Evolutionary conservation across 2,113 vertebrate genomes (phyloP).

Genomic region (Ascaphus truei): DNA sequence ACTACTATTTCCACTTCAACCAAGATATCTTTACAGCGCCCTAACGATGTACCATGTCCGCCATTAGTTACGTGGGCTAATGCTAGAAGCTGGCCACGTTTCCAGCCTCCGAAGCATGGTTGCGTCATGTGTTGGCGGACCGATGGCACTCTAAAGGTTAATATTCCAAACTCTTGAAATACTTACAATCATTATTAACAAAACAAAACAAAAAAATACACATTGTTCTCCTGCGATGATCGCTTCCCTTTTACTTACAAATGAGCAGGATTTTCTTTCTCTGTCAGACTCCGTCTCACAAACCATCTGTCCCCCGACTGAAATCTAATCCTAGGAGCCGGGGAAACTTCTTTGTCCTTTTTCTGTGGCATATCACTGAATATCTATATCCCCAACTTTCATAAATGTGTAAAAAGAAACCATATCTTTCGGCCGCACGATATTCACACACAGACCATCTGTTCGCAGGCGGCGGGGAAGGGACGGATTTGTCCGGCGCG

Average conservation of each 20-base stretch:
- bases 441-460: conserved; percentile 76
- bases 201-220: too few relatives aligned
- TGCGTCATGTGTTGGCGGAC: too few relatives aligned
- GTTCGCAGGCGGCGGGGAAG: too few relatives aligned
- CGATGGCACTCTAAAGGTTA: too few relatives aligned
- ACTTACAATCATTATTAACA: conserved; percentile 25
- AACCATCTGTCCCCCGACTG: conserved; percentile 68
- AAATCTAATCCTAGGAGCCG: conserved; percentile 67
- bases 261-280: conserved; percentile 47
- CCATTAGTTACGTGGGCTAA: too few relatives aligned
- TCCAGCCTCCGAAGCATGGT: too few relatives aligned
- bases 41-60: too few relatives aligned
- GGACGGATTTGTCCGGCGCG: conserved; percentile 71
- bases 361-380: conserved; percentile 61
- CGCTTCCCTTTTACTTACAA: conserved; percentile 1
- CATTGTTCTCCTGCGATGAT: too few relatives aligned
- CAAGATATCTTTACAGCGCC: too few relatives aligned
- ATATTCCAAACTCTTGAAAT: background rate
- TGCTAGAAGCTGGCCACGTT: too few relatives aligned
- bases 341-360: conserved; percentile 59
- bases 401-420: conserved; percentile 74
- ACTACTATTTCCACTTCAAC: too few relatives aligned
- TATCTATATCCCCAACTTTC: conserved; percentile 72
- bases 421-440: conserved; percentile 61
- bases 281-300: conserved; percentile 60